These are phyloP conservation scores for Frankliniella intonsa DNA, from an alignment of 2,888 invertebrate species.

Conservation along the genomic window DNA sequence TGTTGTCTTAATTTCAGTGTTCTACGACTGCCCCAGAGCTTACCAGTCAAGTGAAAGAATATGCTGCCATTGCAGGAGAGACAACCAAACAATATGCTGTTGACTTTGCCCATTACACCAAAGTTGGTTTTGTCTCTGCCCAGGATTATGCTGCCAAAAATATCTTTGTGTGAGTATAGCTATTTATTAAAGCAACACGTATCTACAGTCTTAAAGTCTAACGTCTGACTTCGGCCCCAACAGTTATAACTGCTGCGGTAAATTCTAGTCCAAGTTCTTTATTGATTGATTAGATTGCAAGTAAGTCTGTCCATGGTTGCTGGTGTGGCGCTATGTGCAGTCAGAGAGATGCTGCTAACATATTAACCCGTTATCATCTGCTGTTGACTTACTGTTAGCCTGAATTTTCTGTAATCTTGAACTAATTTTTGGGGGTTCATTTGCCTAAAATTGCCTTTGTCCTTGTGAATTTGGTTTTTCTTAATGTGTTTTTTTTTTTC, in stretches of 20 bases:
- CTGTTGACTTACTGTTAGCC: too few species aligned
- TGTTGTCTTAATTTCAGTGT: neutral
- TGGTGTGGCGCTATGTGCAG: neutral
- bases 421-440: too few species aligned
- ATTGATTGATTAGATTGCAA: neutral
- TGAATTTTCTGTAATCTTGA: too few species aligned
- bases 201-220: neutral
- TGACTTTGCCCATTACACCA: neutral
- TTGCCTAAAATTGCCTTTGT: neutral
- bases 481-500: neutral
- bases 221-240: neutral
- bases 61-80: neutral
- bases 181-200: neutral
- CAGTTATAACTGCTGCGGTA: conserved; percentile 13
- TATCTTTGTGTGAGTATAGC: neutral
- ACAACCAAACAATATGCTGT: neutral
- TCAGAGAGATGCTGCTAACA: neutral
- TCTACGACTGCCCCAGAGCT: neutral
- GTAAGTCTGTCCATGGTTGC: neutral
- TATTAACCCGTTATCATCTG: too few species aligned
- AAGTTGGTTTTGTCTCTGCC: neutral
- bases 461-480: neutral
- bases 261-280: neutral
- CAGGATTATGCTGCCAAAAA: conserved; percentile 13
- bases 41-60: neutral